phyloP scores from a whole-genome alignment of 1,140 invertebrate genomes.

The Zaprionus taronus region DNA sequence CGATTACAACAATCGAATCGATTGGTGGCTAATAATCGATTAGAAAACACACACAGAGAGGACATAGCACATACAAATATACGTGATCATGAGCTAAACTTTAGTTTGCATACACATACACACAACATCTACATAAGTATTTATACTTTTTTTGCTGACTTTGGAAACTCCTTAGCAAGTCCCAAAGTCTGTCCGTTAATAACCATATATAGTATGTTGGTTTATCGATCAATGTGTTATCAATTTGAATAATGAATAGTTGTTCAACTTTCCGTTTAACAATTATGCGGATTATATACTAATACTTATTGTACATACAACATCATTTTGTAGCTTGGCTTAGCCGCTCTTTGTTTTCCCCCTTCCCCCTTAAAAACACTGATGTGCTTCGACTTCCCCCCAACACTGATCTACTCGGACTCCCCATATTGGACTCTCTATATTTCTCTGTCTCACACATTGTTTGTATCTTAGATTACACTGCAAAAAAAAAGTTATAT shows the following conservation, averaged over 20 bases:
- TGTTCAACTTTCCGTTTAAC: conserved; percentile 6
- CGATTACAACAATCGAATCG: neutral
- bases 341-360: conserved; percentile 50
- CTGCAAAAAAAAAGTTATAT: conserved; percentile 23
- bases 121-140: neutral
- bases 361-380: neutral
- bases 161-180: neutral
- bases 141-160: neutral
- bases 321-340: conserved; percentile 48
- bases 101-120: conserved; percentile 5
- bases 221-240: neutral
- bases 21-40: neutral
- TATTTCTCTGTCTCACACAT: neutral
- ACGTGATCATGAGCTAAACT: neutral
- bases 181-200: neutral
- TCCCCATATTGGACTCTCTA: neutral
- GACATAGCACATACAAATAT: conserved; percentile 1
- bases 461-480: neutral
- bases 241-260: no score
- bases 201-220: neutral
- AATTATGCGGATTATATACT: conserved; percentile 7
- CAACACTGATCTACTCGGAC: conserved; percentile 7
- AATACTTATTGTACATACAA: conserved; percentile 54
- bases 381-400: neutral
- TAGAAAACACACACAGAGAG: neutral